Conservation (phyloP, 1,140 invertebrate species). For the Apis mellifera region DNA sequence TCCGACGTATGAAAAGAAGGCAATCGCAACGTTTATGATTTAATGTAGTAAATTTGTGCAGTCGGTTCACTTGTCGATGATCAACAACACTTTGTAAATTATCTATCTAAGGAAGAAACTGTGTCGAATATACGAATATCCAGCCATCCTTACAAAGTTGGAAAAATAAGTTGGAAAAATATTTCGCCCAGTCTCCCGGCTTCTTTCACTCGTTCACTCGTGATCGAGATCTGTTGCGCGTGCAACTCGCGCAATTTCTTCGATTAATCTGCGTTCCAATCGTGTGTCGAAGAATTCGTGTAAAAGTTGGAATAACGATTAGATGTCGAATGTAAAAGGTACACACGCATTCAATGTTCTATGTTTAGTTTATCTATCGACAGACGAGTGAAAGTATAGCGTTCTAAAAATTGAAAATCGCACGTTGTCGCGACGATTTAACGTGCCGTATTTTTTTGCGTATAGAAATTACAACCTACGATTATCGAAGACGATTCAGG, state of each 20-base stretch:
- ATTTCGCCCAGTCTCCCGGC: constrained; percentile 42
- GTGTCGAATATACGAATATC: constrained; percentile 27
- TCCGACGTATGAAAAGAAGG: constrained; percentile 64
- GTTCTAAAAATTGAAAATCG: constrained; percentile 35
- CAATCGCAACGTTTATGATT: constrained; percentile 58
- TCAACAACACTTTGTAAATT: constrained; percentile 46
- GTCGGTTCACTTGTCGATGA: constrained; percentile 45
- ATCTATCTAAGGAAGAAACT: constrained; percentile 51
- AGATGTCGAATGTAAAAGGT: constrained; percentile 49
- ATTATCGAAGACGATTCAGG: constrained; percentile 54
- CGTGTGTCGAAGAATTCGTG: constrained; percentile 12
- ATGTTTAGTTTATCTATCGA: constrained; percentile 15
- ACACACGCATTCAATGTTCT: constrained; percentile 29
- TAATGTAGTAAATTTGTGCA: constrained; percentile 67
- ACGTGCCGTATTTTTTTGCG: background rate
- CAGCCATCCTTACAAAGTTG: constrained; percentile 69
- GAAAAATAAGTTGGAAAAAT: constrained; percentile 70
- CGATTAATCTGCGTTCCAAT: constrained; percentile 12
- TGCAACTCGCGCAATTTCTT: constrained; percentile 1
- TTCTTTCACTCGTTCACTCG: background rate
- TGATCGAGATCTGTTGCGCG: background rate
- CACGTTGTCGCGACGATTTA: background rate
- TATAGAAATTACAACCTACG: constrained; percentile 49
- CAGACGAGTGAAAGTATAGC: constrained; percentile 30
- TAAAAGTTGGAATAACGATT: constrained; percentile 53